phyloP scores from a whole-genome alignment of 1,140 invertebrate genomes.

The Drosophila bipectinata region DNA sequence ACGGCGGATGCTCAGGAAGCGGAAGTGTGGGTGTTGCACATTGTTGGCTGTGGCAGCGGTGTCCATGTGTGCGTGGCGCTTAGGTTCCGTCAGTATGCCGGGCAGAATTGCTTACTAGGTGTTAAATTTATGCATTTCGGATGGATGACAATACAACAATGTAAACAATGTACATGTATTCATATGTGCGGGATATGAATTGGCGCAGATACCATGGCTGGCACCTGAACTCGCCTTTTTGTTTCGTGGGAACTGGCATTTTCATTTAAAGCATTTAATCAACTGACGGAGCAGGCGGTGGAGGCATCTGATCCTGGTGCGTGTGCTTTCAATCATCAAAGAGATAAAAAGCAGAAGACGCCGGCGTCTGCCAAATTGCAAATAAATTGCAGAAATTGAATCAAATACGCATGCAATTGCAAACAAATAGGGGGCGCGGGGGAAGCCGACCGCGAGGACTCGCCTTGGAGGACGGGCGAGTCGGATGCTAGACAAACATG shows the following conservation, averaged over 20 bases:
- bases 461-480: constrained; percentile 10
- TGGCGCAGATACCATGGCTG: constrained; percentile 1
- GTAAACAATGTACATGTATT: constrained; percentile 39
- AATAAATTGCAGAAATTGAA: constrained; percentile 83
- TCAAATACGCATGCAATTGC: constrained; percentile 82
- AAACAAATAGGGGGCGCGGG: constrained; percentile 65
- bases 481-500: constrained; percentile 57
- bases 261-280: constrained; percentile 72
- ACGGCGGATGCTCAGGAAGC: constrained; percentile 75
- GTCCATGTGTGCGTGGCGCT: constrained; percentile 34
- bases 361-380: constrained; percentile 75
- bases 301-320: constrained; percentile 30
- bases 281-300: constrained; percentile 6
- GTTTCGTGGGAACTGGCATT: constrained; percentile 6
- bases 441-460: constrained; percentile 11
- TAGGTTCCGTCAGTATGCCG: constrained; percentile 57
- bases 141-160: constrained; percentile 75
- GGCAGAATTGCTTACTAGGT: constrained; percentile 72
- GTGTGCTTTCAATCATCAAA: constrained; percentile 80
- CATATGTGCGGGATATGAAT: constrained; percentile 30
- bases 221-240: background rate
- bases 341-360: constrained; percentile 70
- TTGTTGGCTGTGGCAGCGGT: constrained; percentile 51
- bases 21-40: constrained; percentile 81
- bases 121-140: constrained; percentile 82